These are phyloP conservation scores for Drosophila falleni DNA, from an alignment of 2,888 invertebrate species.

Conservation along the genomic window DNA sequence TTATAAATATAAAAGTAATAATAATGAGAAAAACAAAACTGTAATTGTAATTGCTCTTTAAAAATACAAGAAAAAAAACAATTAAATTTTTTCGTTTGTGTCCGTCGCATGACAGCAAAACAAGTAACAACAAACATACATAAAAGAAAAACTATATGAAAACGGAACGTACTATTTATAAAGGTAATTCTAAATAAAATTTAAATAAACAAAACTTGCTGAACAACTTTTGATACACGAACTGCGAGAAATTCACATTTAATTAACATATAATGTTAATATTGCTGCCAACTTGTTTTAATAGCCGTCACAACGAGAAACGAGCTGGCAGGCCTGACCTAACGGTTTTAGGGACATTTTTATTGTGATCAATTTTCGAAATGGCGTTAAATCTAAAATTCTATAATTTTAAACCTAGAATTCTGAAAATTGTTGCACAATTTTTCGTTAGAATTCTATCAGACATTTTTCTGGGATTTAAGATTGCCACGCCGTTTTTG, in stretches of 20 bases:
- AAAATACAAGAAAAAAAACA: conserved; percentile 57
- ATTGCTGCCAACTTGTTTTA: no score
- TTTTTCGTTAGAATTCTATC: no score
- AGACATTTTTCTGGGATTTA: no score
- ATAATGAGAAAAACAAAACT: conserved; percentile 77
- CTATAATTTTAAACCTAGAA: no score
- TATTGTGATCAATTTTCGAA: no score
- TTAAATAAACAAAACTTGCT: conserved; percentile 52
- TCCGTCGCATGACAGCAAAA: conserved; percentile 60
- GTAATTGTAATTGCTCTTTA: conserved; percentile 78
- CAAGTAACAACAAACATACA: conserved; percentile 46
- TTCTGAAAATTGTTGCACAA: no score
- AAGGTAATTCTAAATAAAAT: conserved; percentile 74
- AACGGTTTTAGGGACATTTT: no score
- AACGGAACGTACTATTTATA: conserved; percentile 70
- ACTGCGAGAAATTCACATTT: not conserved
- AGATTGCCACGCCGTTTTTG: no score
- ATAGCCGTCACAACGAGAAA: no score
- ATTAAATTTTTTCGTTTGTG: conserved; percentile 65
- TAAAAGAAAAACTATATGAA: conserved; percentile 51
- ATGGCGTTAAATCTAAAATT: no score
- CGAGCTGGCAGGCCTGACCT: no score
- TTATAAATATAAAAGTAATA: conserved; percentile 79
- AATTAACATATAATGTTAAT: no score
- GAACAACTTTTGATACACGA: conserved; percentile 21